A percentile compares a stretch with the other conserved stretches of the same genome.
phyloP scores from a whole-genome alignment of 2,113 vertebrate genomes.

The Crocuta crocuta region DNA sequence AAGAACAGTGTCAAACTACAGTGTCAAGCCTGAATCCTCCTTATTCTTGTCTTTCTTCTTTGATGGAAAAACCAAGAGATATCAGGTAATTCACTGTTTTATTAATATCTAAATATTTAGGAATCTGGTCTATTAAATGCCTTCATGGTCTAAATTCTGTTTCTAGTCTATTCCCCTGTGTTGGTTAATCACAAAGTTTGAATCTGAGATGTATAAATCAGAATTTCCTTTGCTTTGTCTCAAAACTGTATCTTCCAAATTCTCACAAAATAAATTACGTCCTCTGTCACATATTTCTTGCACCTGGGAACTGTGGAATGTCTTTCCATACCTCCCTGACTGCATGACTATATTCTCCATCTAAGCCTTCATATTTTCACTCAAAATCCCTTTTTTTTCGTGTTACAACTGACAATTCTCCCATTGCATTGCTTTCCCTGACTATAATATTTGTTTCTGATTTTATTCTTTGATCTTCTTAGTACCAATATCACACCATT shows the following conservation, averaged over 20 bases:
- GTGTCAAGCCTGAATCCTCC: neutral
- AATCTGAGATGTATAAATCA: neutral
- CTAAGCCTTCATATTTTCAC: neutral
- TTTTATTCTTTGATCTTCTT: neutral
- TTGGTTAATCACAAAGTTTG: neutral
- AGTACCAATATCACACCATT: neutral
- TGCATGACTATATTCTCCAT: neutral
- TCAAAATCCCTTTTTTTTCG: neutral
- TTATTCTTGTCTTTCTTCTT: conserved; percentile 17
- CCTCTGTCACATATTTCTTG: neutral
- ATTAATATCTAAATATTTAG: neutral
- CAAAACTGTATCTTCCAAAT: neutral
- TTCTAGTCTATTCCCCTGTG: neutral
- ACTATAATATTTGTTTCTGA: neutral
- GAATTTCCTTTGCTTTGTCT: neutral
- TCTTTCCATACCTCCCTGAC: neutral
- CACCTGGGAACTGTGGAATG: neutral
- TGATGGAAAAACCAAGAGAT: neutral
- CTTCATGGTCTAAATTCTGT: neutral
- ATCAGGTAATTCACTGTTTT: neutral
- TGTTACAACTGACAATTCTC: neutral
- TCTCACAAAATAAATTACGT: conserved; percentile 28
- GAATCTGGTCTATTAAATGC: neutral
- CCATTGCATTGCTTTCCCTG: neutral
- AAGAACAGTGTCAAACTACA: neutral